Conservation (phyloP, 2,113 vertebrate species). For the Aramus guarauna region DNA sequence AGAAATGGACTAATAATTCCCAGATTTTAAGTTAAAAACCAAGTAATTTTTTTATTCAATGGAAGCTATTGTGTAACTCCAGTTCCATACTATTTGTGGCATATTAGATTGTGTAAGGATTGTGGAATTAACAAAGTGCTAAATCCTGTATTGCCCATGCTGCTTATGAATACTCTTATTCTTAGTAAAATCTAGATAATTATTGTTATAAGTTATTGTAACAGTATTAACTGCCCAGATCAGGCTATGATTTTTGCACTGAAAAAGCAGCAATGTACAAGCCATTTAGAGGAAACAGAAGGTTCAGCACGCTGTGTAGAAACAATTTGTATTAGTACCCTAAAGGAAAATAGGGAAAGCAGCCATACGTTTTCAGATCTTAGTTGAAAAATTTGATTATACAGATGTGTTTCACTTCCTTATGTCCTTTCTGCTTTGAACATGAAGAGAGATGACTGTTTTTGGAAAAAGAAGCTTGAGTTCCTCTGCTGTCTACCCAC, state of each 20-base stretch:
- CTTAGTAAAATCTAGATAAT: background rate
- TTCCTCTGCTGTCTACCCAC: background rate
- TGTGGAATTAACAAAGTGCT: background rate
- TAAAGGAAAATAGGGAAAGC: background rate
- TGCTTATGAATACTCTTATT: background rate
- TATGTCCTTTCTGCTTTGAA: background rate
- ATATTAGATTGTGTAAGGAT: background rate
- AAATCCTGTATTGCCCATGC: background rate
- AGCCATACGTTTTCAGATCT: background rate
- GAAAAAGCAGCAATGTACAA: background rate
- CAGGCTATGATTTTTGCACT: background rate
- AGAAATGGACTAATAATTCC: background rate
- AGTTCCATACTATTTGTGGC: background rate
- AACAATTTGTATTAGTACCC: background rate
- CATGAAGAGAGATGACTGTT: background rate
- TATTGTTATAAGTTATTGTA: background rate
- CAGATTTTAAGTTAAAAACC: background rate
- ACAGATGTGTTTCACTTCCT: background rate
- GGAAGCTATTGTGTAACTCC: background rate
- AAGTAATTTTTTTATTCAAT: background rate
- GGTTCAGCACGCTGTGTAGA: background rate
- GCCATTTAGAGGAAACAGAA: background rate
- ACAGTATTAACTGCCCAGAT: background rate
- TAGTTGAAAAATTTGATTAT: slow-evolving; percentile 4
- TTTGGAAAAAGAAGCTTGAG: background rate